These are phyloP conservation scores for Pangasius larnaudii DNA, from an alignment of 2,797 vertebrate genomes.

Conservation along the genomic window DNA sequence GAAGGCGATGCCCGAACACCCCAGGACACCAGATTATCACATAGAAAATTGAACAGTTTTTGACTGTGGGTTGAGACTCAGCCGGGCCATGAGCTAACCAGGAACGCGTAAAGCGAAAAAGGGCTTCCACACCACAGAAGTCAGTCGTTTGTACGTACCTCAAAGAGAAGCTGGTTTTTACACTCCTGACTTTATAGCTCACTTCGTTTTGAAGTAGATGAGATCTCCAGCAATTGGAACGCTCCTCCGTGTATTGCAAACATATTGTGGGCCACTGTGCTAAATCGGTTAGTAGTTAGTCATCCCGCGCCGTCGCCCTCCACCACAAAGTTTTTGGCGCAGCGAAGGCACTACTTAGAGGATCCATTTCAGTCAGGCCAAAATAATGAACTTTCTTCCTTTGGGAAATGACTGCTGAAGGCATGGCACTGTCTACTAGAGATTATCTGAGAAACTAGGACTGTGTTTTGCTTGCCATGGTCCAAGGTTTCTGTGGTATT, in stretches of 20 bases:
- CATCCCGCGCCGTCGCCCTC: conserved; percentile 55
- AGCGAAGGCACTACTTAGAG: conserved; percentile 37
- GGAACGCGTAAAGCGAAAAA: conserved; percentile 11
- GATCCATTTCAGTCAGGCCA: conserved; percentile 41
- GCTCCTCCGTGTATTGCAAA: conserved; percentile 54
- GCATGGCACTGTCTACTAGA: conserved; percentile 12
- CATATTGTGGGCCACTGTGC: conserved; percentile 56
- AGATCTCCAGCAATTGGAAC: conserved; percentile 60
- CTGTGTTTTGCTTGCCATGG: conserved; percentile 15
- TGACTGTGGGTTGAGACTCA: neutral
- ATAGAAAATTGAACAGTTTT: neutral
- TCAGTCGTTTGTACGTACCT: conserved; percentile 34
- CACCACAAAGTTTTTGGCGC: conserved; percentile 53
- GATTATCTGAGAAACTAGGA: conserved; percentile 26
- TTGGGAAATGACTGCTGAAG: conserved; percentile 36
- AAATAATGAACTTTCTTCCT: conserved; percentile 40
- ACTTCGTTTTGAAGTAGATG: conserved; percentile 52
- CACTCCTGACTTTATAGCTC: conserved; percentile 44
- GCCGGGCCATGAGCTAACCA: neutral
- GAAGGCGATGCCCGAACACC: neutral
- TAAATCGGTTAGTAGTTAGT: conserved; percentile 59
- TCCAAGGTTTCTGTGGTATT: conserved; percentile 32
- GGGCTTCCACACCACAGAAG: conserved; percentile 14
- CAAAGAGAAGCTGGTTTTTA: conserved; percentile 38
- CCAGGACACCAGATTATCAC: neutral